These are phyloP conservation scores for Acanthis flammea DNA, from an alignment of 2,797 vertebrate species.

Conservation along the genomic window DNA sequence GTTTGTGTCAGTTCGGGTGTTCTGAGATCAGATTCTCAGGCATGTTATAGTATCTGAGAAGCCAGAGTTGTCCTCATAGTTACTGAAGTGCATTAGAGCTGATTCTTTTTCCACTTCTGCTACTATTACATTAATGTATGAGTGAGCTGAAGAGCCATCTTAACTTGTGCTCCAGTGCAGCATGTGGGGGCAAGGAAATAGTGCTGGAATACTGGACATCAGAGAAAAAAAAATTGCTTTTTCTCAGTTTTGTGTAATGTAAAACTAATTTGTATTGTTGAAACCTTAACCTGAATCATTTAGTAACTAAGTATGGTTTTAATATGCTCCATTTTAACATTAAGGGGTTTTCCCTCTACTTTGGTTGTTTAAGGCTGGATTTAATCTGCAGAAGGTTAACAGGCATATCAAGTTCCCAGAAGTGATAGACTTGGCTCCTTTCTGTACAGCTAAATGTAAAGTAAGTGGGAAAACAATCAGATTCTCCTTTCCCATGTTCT, in stretches of 20 bases:
- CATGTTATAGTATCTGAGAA: background rate
- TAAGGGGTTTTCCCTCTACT: background rate
- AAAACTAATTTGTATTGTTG: background rate
- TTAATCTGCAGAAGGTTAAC: conserved; percentile 92
- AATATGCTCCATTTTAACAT: background rate
- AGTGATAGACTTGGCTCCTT: conserved; percentile 91
- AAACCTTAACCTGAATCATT: background rate
- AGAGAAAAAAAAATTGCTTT: background rate
- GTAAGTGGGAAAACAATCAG: conserved; percentile 73
- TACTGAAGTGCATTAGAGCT: background rate
- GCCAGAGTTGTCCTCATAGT: background rate
- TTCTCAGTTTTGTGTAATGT: background rate
- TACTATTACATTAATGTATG: background rate
- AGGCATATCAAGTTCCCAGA: conserved; percentile 90
- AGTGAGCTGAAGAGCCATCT: background rate
- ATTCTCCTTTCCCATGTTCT: background rate
- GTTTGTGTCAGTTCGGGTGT: background rate
- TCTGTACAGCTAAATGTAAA: conserved; percentile 91
- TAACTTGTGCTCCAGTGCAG: background rate
- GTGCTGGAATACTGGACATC: background rate
- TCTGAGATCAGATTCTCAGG: background rate
- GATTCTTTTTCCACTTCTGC: background rate
- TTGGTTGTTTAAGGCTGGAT: conserved; percentile 82
- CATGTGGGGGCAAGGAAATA: background rate
- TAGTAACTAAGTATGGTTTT: background rate